Evolutionary conservation across 2,113 vertebrate species (phyloP), one percentile per base, ranked within the genome.

Genomic region (Sphyrna mokarran): DNA sequence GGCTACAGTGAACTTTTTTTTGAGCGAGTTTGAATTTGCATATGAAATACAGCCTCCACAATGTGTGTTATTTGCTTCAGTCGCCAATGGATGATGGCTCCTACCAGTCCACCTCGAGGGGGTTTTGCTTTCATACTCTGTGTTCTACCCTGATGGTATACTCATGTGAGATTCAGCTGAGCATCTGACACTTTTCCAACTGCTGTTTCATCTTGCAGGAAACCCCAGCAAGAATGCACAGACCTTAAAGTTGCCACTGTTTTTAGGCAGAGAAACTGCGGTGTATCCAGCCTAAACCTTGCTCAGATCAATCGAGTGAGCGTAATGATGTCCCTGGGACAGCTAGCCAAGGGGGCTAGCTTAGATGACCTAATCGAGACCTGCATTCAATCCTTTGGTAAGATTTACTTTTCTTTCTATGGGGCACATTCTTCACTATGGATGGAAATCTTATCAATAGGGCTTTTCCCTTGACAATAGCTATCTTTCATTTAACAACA

Each of bases 341-440:
- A 98, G 96, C 97, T 99, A 68, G 97, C 98, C 97, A 99, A 99
- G 96, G 99, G 98, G 96, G 98, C 98, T 85, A 99, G 98, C 97
- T 97, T 99, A 97, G 98, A 99, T 96, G 98, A 99, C 96, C 98
- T 99, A 96, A 98, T 99, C 96, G 98, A 99, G 96, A 98, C 98
- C 96, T 99, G 99, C 96, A 97, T 99, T 97, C 98, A 99, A 85
- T 98, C 97, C 96, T 99, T 99, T 58, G 99, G 99, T 99, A 97
- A 99, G 98, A 96, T 61, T 43, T 94, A 76, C 89, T 95, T 95
- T 95, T 26, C 10, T 70, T 95, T 54, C 26, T 29, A 11, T 43
- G 29, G 69, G 72, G 69, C 29, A 54, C 69, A 72, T 95, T 93
- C 61, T 72, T 69, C 16, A 69, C 37, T 8, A 40, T 54, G 14